Percentiles rank a stretch among this genome's conserved stretches.
phyloP scores from a whole-genome alignment of 1,140 invertebrate species.

The Pseudobourletiella spinata region DNA sequence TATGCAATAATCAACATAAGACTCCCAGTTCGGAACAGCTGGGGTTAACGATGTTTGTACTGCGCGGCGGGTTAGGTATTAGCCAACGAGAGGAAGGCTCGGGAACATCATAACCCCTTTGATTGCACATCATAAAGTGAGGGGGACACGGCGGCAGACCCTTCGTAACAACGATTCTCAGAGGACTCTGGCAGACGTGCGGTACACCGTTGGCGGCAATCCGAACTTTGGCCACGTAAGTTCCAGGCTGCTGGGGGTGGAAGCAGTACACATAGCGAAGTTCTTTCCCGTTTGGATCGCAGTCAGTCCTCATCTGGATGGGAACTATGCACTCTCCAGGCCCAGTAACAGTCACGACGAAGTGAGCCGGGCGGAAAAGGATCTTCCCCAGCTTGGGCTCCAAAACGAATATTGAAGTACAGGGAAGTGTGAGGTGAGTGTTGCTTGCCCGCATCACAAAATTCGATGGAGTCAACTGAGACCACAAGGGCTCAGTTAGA shows the following conservation, averaged over 20 bases:
- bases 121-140: too few relatives aligned
- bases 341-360: conserved; percentile 1
- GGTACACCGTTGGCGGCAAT: background rate
- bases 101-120: too few relatives aligned
- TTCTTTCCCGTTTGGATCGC: background rate
- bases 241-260: background rate
- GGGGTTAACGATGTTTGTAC: too few relatives aligned
- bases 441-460: background rate
- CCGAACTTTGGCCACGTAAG: background rate
- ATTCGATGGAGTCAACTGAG: background rate
- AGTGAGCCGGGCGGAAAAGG: background rate
- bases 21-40: too few relatives aligned
- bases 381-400: background rate
- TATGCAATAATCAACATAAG: too few relatives aligned
- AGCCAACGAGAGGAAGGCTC: too few relatives aligned
- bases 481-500: background rate
- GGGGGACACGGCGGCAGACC: too few relatives aligned
- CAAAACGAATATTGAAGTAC: background rate
- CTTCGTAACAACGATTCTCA: too few relatives aligned
- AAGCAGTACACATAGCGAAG: background rate
- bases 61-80: too few relatives aligned
- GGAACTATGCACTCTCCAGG: background rate
- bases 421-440: background rate
- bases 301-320: background rate
- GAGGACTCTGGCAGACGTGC: background rate